Conservation (phyloP, 2,797 vertebrate species). For the Lagorchestes hirsutus region DNA sequence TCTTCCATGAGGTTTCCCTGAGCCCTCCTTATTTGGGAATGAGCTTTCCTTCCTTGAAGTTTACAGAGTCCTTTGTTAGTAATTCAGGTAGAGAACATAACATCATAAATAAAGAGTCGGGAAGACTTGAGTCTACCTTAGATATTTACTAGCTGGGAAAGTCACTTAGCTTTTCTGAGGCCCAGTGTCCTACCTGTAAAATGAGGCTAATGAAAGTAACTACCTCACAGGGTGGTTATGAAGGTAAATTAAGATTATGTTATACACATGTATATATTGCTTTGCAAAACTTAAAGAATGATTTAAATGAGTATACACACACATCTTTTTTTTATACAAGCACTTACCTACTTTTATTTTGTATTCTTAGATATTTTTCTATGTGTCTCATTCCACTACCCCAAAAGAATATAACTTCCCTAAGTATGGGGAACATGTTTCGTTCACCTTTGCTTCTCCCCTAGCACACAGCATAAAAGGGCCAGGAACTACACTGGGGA, state of each 20-base stretch:
- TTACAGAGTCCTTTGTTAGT: not conserved
- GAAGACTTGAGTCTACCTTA: not conserved
- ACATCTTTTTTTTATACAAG: not conserved
- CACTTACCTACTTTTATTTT: not conserved
- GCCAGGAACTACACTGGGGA: not conserved
- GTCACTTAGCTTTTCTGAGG: not conserved
- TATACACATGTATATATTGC: not conserved
- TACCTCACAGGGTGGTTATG: not conserved
- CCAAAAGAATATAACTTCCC: not conserved
- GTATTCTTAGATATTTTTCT: not conserved
- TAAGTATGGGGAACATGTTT: not conserved
- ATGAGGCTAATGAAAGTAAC: not conserved
- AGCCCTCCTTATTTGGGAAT: not conserved
- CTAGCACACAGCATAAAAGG: not conserved
- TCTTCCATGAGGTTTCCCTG: not conserved
- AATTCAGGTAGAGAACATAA: not conserved
- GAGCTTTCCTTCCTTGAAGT: not conserved
- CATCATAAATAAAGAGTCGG: not conserved
- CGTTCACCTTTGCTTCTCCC: not conserved
- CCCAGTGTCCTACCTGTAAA: not conserved
- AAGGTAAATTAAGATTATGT: not conserved
- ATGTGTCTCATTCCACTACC: too few species aligned
- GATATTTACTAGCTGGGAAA: not conserved
- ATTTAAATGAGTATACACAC: not conserved
- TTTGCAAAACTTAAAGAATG: not conserved